Evolutionary conservation across 2,888 invertebrate genomes (phyloP).

Genomic region (Lochmaea capreae): DNA sequence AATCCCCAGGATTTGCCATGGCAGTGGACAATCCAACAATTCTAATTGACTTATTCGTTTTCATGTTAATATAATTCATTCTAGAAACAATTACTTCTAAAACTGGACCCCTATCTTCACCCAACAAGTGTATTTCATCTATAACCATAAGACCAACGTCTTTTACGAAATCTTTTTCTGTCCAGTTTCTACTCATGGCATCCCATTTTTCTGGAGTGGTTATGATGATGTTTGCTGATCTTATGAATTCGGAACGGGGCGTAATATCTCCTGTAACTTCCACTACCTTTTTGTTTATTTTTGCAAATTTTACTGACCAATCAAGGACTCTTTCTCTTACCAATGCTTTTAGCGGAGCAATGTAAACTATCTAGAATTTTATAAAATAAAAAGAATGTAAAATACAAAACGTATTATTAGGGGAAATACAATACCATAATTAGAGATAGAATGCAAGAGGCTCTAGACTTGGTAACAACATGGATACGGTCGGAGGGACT

Average conservation of each 20-base stretch:
- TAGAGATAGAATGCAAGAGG: too few species aligned
- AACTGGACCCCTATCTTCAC: constrained; percentile 89
- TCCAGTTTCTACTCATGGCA: constrained; percentile 98
- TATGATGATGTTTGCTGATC: constrained; percentile 90
- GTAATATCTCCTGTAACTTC: constrained; percentile 96
- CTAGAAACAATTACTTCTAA: constrained; percentile 98
- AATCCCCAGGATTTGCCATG: constrained; percentile 95
- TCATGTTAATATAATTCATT: constrained; percentile 94
- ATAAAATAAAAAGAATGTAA: too few species aligned
- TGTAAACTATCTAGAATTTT: constrained; percentile 84
- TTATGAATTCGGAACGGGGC: constrained; percentile 87
- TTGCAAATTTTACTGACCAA: constrained; percentile 86
- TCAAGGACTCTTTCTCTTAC: constrained; percentile 96
- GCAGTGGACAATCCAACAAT: constrained; percentile 98
- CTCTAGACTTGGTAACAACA: too few species aligned
- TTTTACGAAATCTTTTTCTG: constrained; percentile 93
- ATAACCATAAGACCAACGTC: constrained; percentile 93
- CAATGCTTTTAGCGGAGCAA: constrained; percentile 97
- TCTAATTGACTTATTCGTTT: constrained; percentile 84
- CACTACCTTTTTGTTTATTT: constrained; percentile 85
- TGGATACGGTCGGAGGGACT: too few species aligned
- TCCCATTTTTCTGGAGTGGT: constrained; percentile 99
- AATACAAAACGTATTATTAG: too few species aligned
- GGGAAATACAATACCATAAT: too few species aligned
- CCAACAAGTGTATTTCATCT: constrained; percentile 97